Evolutionary conservation across 1,140 invertebrate genomes (phyloP), one percentile per base, ranked within the genome.

Genomic region (Ruditapes philippinarum): DNA sequence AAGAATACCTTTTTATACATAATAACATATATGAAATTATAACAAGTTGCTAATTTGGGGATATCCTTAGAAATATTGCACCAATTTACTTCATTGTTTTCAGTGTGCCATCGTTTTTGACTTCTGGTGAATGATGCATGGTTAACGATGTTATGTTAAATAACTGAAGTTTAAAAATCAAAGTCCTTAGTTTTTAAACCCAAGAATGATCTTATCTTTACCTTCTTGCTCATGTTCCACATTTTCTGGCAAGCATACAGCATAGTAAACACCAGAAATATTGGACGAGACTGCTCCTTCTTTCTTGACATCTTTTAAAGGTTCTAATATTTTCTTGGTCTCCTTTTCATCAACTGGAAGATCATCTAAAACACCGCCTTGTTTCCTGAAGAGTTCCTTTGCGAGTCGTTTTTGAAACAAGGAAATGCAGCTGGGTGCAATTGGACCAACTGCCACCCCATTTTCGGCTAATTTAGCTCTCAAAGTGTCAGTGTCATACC

Each of bases 381-480:
- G 79, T 28, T 3, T 28, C 40, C 45, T 14, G 36, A 89, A 92
- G 0, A 93, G 33, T 70, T 91, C 88, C 36, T 87, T 92, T 11
- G 92, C 94, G 22, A 95, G 85, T 57, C 89, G 91, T 42, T 91
- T 93, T 76, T 93, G 90, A 88, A 94, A 94, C 7, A 95, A 60
- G 12, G 54, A 73, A 45, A 91, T 91, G 25, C 92, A 92, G 12
- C 92, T 90, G 17, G 83, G 76, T 33, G 92, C 90, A 57, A 95
- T 92, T 31, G 94, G 94, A 42, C 94, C 94, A 82, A 93, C 91
- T 70, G 84, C 91, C 36, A 92, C 89, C 14, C 93, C 93, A 78
- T 91, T 38, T 88, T 93, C 89, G 14, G 85, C 68, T 51, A 95
- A 73, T 54, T 93, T 88, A 14, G 76, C 65, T 49, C 91, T 85